Base-by-base conservation (phyloP, 2,888 invertebrate genomes). In the Sminthurinus aureus region DNA sequence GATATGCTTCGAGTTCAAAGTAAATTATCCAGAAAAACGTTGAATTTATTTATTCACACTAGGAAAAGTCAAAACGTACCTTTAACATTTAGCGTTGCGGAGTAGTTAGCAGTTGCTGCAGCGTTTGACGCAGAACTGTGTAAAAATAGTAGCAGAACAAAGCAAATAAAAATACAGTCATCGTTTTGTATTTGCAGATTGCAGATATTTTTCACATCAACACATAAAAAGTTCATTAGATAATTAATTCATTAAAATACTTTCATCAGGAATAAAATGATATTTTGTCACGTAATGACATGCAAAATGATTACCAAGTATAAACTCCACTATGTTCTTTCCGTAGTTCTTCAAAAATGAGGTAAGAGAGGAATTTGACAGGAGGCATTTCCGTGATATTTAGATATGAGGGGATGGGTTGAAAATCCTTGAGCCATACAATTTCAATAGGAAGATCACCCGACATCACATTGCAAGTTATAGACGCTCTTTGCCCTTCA, bases 281-380 rank as follows among this genome's bases (percentile, higher is more conserved):
- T n/a, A n/a, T n/a, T n/a, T n/a, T n/a, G n/a, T n/a, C n/a, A n/a
- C n/a, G n/a, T n/a, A n/a, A n/a, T n/a, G n/a, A n/a, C n/a, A n/a
- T n/a, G n/a, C n/a, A n/a, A 38, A 38, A 38, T 38, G 3, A 58
- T 24, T 89, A 88, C 84, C 91, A 91, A 0, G 91, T 90, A 86
- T 91, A 91, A 86, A 90, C 90, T 4, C 90, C 91, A 73, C 90
- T 89, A 86, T 91, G 91, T 71, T 85, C 88, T 3, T 90, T 78
- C 13, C 76, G 20, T n/a, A 88, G 84, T 75, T 87, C 87, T 69
- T 87, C 88, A 75, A 88, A 87, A 24, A 87, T 84, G 24, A 88
- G 83, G 71, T 87, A 85, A 75, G 87, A 87, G 15, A 88, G 84
- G 82, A 88, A 88, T 78, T 86, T 87, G 50, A 86, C 86, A 20